A percentile compares a stretch with the other conserved stretches of the same genome.
These are phyloP conservation scores for Mobula hypostoma DNA, from an alignment of 2,113 vertebrate genomes.

Conservation along the genomic window DNA sequence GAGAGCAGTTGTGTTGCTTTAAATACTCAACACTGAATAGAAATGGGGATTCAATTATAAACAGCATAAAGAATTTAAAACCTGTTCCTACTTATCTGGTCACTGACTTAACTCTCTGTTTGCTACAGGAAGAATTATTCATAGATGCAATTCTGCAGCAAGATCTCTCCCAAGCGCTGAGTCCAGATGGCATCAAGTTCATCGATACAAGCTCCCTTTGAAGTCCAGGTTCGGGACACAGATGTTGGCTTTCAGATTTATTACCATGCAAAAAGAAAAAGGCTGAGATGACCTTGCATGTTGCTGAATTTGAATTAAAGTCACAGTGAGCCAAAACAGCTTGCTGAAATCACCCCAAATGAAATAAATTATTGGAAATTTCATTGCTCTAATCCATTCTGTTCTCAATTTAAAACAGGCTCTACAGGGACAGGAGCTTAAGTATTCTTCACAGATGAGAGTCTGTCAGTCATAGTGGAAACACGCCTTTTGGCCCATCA, in stretches of 20 bases:
- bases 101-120: background rate
- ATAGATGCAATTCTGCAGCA: background rate
- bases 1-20: background rate
- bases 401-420: background rate
- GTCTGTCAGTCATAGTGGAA: too few relatives aligned
- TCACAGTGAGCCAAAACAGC: background rate
- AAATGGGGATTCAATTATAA: background rate
- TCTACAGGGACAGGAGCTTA: background rate
- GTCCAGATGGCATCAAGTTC: background rate
- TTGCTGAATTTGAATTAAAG: background rate
- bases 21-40: slow-evolving; percentile 1
- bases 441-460: background rate
- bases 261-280: background rate
- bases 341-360: background rate
- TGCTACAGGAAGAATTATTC: slow-evolving; percentile 17
- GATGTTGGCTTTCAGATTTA: background rate
- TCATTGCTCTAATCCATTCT: background rate
- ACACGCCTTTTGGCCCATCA: too few relatives aligned
- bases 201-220: background rate
- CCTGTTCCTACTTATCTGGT: background rate
- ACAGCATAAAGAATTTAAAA: background rate
- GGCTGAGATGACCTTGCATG: background rate
- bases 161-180: background rate
- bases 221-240: background rate
- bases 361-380: background rate